Percentiles rank a stretch among this genome's conserved stretches.
Conservation (phyloP, 2,888 invertebrate species). For the Dryococelus australis region DNA sequence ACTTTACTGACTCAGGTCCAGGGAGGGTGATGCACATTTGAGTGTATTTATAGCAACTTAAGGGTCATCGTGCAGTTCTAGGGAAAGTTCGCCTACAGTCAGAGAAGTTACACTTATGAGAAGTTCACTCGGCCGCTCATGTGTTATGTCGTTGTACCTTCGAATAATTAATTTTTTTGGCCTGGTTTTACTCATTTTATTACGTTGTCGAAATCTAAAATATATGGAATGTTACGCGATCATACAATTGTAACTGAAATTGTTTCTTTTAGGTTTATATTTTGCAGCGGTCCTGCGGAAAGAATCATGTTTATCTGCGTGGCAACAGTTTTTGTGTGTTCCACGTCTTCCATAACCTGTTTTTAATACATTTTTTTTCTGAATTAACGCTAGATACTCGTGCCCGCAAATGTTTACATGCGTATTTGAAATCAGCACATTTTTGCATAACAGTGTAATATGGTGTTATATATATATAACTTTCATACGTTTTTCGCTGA, state of each 20-base stretch:
- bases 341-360: background rate
- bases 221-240: background rate
- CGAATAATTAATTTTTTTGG: no score
- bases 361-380: slow-evolving; percentile 10
- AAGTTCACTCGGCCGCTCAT: background rate
- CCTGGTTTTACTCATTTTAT: no score
- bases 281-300: background rate
- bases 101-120: background rate
- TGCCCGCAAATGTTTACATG: slow-evolving; percentile 16
- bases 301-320: slow-evolving; percentile 12
- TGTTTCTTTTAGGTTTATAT: background rate
- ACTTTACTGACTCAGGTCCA: no score
- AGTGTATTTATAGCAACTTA: no score
- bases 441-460: background rate
- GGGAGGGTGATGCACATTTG: background rate
- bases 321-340: slow-evolving; percentile 28
- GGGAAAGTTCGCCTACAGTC: no score
- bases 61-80: background rate
- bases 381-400: background rate
- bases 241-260: slow-evolving; percentile 4
- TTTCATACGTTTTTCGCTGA: slow-evolving; percentile 30
- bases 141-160: background rate
- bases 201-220: background rate
- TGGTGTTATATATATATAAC: background rate
- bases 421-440: background rate